A percentile compares a stretch with the other conserved stretches of the same genome.
phyloP scores from a whole-genome alignment of 2,888 invertebrate species.

The Bombylius major region DNA sequence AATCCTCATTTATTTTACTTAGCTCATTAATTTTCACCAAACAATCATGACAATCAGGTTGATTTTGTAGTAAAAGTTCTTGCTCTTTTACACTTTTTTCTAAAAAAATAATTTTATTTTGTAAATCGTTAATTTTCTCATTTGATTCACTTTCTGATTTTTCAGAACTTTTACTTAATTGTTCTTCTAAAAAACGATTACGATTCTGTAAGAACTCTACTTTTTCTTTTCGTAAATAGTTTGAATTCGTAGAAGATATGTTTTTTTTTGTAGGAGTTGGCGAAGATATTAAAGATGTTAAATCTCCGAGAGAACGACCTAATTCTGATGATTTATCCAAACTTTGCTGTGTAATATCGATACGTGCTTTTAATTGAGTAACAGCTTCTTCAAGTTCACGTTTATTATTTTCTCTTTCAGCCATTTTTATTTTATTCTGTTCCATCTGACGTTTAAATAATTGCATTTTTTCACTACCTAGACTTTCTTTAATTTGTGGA shows the following conservation, averaged over 20 bases:
- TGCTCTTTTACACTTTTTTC: too few relatives aligned
- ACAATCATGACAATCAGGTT: too few relatives aligned
- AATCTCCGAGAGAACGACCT: conserved; percentile 34
- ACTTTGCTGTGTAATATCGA: conserved; percentile 39
- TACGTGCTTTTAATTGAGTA: conserved; percentile 40
- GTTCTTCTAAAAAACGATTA: conserved; percentile 28
- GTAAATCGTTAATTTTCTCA: conserved; percentile 29
- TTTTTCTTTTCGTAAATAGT: conserved; percentile 24
- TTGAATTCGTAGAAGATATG: conserved; percentile 29
- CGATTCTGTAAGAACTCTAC: conserved; percentile 32
- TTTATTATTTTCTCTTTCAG: conserved; percentile 41
- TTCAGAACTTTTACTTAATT: conserved; percentile 26
- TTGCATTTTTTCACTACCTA: conserved; percentile 41
- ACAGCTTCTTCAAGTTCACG: conserved; percentile 42
- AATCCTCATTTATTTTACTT: conserved; percentile 42
- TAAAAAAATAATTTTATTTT: too few relatives aligned
- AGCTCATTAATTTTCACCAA: too few relatives aligned
- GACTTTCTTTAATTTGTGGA: conserved; percentile 22
- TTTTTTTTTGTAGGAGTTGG: conserved; percentile 24
- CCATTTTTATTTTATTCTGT: conserved; percentile 41
- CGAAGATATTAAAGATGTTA: conserved; percentile 17
- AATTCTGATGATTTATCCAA: conserved; percentile 27
- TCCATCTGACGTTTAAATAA: conserved; percentile 42
- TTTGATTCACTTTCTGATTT: conserved; percentile 45
- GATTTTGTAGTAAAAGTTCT: too few relatives aligned